These are phyloP conservation scores for Melanaphis sacchari DNA, from an alignment of 1,140 invertebrate genomes.

Conservation along the genomic window DNA sequence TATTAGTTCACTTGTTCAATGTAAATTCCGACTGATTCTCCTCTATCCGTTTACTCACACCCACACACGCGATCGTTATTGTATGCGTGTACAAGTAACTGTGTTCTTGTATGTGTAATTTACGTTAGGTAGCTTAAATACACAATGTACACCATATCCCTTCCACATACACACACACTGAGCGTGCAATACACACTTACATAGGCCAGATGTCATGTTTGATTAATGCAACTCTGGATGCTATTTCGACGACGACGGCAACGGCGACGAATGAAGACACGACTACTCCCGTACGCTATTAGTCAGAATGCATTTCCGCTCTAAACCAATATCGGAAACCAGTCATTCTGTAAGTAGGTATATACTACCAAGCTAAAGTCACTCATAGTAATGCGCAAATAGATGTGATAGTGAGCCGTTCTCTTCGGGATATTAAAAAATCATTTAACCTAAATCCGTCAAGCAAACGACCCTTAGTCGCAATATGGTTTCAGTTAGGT, in stretches of 20 bases:
- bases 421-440: background rate
- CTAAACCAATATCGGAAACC: background rate
- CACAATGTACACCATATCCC: background rate
- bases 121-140: constrained; percentile 13
- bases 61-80: too few species aligned
- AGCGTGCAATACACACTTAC: background rate
- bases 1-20: constrained; percentile 52
- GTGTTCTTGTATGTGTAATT: background rate
- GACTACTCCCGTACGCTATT: too few species aligned
- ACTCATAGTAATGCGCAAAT: background rate
- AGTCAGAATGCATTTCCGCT: background rate
- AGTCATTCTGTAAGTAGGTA: background rate
- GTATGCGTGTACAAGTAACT: background rate
- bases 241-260: background rate
- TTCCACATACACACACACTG: background rate
- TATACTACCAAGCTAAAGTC: background rate
- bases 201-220: constrained; percentile 46
- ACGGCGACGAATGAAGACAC: background rate
- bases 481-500: background rate
- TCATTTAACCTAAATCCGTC: constrained; percentile 16
- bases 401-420: background rate
- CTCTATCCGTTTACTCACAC: background rate
- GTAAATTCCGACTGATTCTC: constrained; percentile 29
- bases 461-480: background rate
- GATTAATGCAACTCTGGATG: constrained; percentile 13